phyloP scores from a whole-genome alignment of 2,113 vertebrate genomes.

The Hepsetus odoe region DNA sequence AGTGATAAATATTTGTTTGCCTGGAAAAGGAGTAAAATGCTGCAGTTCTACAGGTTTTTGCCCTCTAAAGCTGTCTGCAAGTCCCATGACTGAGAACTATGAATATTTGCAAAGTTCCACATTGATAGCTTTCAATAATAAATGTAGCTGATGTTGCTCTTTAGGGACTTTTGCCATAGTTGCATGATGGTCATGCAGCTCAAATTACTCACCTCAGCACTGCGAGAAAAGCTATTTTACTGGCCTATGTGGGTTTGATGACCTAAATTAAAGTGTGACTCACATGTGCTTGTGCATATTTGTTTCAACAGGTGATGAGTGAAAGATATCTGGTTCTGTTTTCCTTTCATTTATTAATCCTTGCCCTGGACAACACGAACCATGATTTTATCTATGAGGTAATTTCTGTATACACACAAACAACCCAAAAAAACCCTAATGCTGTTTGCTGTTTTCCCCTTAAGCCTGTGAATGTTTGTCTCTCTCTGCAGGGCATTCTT shows the following conservation, averaged over 20 bases:
- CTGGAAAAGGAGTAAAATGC: too few species aligned
- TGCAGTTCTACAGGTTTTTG: too few species aligned
- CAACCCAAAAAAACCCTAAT: neutral
- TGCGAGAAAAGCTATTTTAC: neutral
- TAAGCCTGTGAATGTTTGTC: neutral
- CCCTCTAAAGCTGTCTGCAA: too few species aligned
- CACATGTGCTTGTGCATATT: neutral
- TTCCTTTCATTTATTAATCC: conserved; percentile 81
- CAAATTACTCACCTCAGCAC: neutral
- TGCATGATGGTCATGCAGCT: neutral
- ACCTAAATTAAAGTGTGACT: neutral
- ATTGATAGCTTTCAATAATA: too few species aligned
- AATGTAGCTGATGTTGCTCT: neutral
- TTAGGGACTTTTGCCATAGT: too few species aligned
- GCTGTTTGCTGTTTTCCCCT: neutral
- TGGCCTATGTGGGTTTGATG: neutral
- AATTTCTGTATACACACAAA: conserved; percentile 16
- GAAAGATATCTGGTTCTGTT: conserved; percentile 80
- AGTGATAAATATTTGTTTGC: too few species aligned
- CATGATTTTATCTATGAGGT: conserved; percentile 80
- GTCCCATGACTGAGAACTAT: too few species aligned
- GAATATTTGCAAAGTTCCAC: too few species aligned
- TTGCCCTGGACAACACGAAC: conserved; percentile 74
- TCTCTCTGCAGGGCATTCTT: conserved; percentile 75
- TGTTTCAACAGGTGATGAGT: conserved; percentile 67